Base-by-base conservation (phyloP, 2,797 vertebrate species). In the Anableps anableps region DNA sequence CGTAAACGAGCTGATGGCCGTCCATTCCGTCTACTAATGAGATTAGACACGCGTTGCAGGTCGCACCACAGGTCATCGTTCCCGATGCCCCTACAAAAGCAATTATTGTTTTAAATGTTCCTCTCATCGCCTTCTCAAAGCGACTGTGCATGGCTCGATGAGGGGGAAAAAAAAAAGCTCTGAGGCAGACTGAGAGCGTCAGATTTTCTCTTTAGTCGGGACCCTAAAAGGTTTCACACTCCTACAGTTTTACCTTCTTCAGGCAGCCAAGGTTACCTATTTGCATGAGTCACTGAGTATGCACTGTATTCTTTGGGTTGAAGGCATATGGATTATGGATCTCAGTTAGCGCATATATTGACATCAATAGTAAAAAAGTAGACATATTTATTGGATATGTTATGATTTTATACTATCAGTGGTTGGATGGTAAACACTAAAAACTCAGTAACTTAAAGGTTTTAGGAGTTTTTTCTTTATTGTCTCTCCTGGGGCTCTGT, bases 21-120 rank as follows among this genome's bases (percentile, higher is more conserved):
- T 95, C 92, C 90, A 51, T 88, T 91, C 85, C 78, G 92, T 91
- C 84, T 87, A 84, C 93, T 95, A 97, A 95, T 95, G 94, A 96
- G 95, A 96, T 97, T 97, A 96, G 94, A 95, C 94, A 94, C 90
- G 93, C 94, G 93, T 94, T 83, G 81, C 89, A 91, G 93, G 93
- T 91, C 94, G 90, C 95, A 92, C 94, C 93, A 88, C 86, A 87
- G 95, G 95, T 96, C 96, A 95, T 90, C 83, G 83, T 92, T 77
- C 80, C 92, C 87, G 90, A 95, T 91, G 87, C 86, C 88, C 84
- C 90, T 90, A 70, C 92, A 93, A 93, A 94, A 92, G 94, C 94
- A 91, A 88, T 95, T 94, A 94, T 91, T 94, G 89, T 92, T 95
- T 94, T 90, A 93, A 93, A 94, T 91, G 88, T 91, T 92, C 77